phyloP scores from a whole-genome alignment of 2,113 vertebrate genomes.

The Collichthys lucidus region DNA sequence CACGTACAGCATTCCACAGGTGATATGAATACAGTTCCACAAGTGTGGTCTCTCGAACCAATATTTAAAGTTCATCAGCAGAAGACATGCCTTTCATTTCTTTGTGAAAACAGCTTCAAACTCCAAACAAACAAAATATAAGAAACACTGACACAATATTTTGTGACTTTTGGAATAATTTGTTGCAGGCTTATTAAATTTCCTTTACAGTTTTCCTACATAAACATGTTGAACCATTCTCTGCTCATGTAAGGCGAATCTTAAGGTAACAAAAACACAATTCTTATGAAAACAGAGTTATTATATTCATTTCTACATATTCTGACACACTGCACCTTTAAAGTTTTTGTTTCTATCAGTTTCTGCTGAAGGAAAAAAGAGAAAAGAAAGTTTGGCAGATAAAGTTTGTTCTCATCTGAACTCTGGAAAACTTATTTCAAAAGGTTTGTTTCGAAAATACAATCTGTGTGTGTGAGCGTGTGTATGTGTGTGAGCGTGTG shows the following conservation, averaged over 20 bases:
- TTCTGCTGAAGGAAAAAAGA: background rate
- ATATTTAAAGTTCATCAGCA: background rate
- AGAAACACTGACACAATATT: background rate
- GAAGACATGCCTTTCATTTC: background rate
- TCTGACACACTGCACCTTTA: too few species aligned
- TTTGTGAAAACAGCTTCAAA: background rate
- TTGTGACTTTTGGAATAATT: background rate
- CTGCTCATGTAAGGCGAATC: background rate
- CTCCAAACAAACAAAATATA: too few species aligned
- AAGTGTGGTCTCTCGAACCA: background rate
- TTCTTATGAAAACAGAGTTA: too few species aligned
- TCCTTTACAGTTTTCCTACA: background rate
- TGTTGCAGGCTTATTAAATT: background rate
- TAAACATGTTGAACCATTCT: background rate
- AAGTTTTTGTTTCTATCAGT: background rate
- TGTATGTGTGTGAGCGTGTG: background rate
- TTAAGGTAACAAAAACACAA: too few species aligned
- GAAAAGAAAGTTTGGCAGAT: background rate
- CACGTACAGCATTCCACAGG: too few species aligned
- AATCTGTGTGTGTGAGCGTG: conserved; percentile 2
- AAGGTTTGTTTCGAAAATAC: conserved; percentile 20
- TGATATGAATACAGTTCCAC: background rate
- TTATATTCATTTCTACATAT: too few species aligned
- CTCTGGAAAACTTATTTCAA: conserved; percentile 29
- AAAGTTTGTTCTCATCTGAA: conserved; percentile 15